A percentile compares a stretch with the other conserved stretches of the same genome.
Evolutionary conservation across 2,797 vertebrate genomes (phyloP).

Genomic region (Botia almorhae): DNA sequence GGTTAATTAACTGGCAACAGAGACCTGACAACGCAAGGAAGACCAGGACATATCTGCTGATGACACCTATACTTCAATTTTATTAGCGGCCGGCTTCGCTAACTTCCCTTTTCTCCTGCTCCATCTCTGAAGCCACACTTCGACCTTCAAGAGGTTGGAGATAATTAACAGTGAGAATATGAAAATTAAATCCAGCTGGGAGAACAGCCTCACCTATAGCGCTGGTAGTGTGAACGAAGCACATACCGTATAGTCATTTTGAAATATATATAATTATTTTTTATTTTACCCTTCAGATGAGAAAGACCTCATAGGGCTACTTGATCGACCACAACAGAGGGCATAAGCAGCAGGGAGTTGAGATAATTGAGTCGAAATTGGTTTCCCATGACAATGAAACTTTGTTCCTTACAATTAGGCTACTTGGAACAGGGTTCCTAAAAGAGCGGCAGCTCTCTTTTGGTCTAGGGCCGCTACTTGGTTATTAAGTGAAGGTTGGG

Average conservation of each 20-base stretch:
- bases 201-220: slow-evolving; percentile 33
- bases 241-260: slow-evolving; percentile 41
- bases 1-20: slow-evolving; percentile 6
- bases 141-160: slow-evolving; percentile 56
- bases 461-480: slow-evolving; percentile 45
- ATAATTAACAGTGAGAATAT: slow-evolving; percentile 60
- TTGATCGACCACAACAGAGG: slow-evolving; percentile 60
- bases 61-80: slow-evolving; percentile 40
- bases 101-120: slow-evolving; percentile 12
- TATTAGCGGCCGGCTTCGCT: slow-evolving; percentile 30
- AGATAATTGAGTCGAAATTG: slow-evolving; percentile 68
- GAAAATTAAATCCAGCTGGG: slow-evolving; percentile 52
- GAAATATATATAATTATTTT: slow-evolving; percentile 25
- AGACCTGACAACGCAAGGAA: slow-evolving; percentile 39
- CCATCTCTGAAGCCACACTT: slow-evolving; percentile 24
- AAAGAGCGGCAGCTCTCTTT: slow-evolving; percentile 44
- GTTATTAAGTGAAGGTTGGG: slow-evolving; percentile 42
- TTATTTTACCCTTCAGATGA: slow-evolving; percentile 50
- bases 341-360: slow-evolving; percentile 63
- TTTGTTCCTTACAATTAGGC: slow-evolving; percentile 63
- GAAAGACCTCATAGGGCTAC: slow-evolving; percentile 59
- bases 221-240: slow-evolving; percentile 40
- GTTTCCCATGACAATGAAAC: slow-evolving; percentile 64
- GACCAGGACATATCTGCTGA: slow-evolving; percentile 46
- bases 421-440: slow-evolving; percentile 54